Conservation (phyloP, 2,888 invertebrate genomes). For the Isotomurus palustris region DNA sequence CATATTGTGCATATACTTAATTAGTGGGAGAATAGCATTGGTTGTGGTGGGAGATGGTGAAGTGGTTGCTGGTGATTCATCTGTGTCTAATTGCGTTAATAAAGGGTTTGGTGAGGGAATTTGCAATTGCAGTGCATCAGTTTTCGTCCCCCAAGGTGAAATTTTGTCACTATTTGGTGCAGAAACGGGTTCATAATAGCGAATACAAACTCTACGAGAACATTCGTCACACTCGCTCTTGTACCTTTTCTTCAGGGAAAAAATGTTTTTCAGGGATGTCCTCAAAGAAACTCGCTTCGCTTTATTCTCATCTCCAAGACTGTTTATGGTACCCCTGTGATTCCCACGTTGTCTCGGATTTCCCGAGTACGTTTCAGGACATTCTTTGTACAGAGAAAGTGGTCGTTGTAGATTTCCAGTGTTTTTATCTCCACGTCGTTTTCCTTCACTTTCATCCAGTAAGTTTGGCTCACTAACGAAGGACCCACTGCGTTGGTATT, state of each 20-base stretch:
- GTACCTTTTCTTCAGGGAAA: constrained; percentile 50
- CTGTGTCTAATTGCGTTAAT: background rate
- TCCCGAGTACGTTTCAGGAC: constrained; percentile 30
- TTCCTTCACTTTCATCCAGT: constrained; percentile 16
- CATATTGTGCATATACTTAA: constrained; percentile 45
- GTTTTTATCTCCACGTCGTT: background rate
- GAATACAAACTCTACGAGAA: background rate
- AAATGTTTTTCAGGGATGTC: constrained; percentile 50
- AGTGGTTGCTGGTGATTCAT: background rate
- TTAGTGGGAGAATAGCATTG: constrained; percentile 34
- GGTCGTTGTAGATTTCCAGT: constrained; percentile 1
- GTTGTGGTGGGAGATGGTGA: background rate
- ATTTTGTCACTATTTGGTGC: background rate
- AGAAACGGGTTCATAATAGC: constrained; percentile 4
- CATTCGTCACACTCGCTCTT: constrained; percentile 11
- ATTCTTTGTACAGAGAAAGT: constrained; percentile 27
- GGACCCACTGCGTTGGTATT: constrained; percentile 18
- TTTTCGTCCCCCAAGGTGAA: too few relatives aligned
- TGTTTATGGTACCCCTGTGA: constrained; percentile 14
- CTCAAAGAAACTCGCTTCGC: constrained; percentile 47
- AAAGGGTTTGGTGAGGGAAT: too few relatives aligned
- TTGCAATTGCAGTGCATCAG: too few relatives aligned
- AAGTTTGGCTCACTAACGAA: constrained; percentile 38
- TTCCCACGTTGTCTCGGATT: constrained; percentile 29
- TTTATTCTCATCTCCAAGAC: constrained; percentile 31